Evolutionary conservation across 2,888 invertebrate genomes (phyloP).

Genomic region (Drosophila affinis): DNA sequence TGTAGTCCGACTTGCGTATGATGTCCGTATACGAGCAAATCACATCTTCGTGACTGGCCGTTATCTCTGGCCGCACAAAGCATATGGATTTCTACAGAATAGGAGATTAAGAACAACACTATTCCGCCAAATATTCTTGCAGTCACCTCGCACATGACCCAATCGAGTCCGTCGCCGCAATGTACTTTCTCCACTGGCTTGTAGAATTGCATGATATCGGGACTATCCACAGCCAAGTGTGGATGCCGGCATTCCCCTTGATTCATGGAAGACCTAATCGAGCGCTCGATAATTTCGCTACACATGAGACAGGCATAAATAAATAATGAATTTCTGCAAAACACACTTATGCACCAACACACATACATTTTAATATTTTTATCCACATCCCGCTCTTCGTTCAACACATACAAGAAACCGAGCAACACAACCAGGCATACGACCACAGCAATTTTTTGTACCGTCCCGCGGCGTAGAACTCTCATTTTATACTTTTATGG

Average conservation of each 20-base stretch:
- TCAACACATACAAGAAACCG: slow-evolving; percentile 47
- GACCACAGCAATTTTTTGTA: slow-evolving; percentile 53
- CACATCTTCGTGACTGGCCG: slow-evolving; percentile 82
- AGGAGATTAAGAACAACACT: neutral
- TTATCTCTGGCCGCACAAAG: slow-evolving; percentile 81
- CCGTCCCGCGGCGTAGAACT: slow-evolving; percentile 55
- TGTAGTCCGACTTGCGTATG: slow-evolving; percentile 87
- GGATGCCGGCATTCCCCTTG: slow-evolving; percentile 87
- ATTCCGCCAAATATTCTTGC: slow-evolving; percentile 58
- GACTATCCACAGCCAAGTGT: slow-evolving; percentile 87
- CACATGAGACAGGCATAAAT: slow-evolving; percentile 43
- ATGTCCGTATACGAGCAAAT: slow-evolving; percentile 88
- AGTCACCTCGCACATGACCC: slow-evolving; percentile 90
- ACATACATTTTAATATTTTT: slow-evolving; percentile 64
- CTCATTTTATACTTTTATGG: slow-evolving; percentile 67
- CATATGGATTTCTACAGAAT: slow-evolving; percentile 81
- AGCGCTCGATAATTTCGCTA: slow-evolving; percentile 84
- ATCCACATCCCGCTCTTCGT: slow-evolving; percentile 54
- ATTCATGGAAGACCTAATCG: slow-evolving; percentile 84
- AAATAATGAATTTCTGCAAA: slow-evolving; percentile 15
- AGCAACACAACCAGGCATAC: slow-evolving; percentile 34
- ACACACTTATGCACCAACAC: neutral
- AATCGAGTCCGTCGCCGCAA: slow-evolving; percentile 86
- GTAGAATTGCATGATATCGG: slow-evolving; percentile 90
- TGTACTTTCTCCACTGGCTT: slow-evolving; percentile 86